A percentile compares a stretch with the other conserved stretches of the same genome.
These are phyloP conservation scores for Alligator sinensis DNA, from an alignment of 2,113 vertebrate species.

Conservation along the genomic window DNA sequence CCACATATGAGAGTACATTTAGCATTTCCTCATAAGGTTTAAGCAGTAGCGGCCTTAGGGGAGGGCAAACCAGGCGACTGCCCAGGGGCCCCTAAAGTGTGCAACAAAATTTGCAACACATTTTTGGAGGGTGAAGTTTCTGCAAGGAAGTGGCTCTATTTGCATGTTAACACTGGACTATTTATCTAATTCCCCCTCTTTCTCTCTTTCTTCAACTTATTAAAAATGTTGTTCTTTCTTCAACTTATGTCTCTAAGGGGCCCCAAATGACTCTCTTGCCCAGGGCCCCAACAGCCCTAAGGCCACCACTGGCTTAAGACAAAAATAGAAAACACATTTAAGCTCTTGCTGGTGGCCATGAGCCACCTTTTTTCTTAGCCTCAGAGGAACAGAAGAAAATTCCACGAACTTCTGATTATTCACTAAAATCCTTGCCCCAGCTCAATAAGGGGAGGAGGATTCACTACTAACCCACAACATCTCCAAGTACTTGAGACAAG, in stretches of 20 bases:
- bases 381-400: constrained; percentile 29
- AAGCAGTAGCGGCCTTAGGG: neutral
- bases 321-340: constrained; percentile 15
- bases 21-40: neutral
- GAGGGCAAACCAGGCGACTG: too few species aligned
- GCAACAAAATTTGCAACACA: neutral
- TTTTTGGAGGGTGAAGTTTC: neutral
- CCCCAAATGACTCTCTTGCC: too few species aligned
- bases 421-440: neutral
- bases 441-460: neutral
- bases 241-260: too few species aligned
- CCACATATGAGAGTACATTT: neutral
- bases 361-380: constrained; percentile 26
- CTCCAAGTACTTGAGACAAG: neutral
- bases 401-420: constrained; percentile 13
- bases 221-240: too few species aligned
- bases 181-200: too few species aligned
- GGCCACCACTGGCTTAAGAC: neutral
- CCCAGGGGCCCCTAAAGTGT: neutral
- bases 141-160: too few species aligned
- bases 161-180: too few species aligned
- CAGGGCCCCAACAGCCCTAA: too few species aligned
- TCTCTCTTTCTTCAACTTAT: too few species aligned
- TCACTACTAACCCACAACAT: neutral
- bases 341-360: neutral